A percentile compares a stretch with the other conserved stretches of the same genome.
These are phyloP conservation scores for Leptogaster cylindrica DNA, from an alignment of 2,888 invertebrate genomes.

Conservation along the genomic window DNA sequence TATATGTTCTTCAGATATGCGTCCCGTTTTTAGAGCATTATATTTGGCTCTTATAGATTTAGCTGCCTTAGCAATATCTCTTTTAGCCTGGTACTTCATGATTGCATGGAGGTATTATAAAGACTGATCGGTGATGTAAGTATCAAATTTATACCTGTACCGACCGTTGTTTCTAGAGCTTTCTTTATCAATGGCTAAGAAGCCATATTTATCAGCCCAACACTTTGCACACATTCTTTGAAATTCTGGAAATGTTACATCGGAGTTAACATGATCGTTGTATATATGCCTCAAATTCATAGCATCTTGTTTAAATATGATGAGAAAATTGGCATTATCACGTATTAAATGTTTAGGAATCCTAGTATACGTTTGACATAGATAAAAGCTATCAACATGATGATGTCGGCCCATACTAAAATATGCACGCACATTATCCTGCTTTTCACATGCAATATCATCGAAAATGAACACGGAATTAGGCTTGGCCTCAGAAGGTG, in stretches of 20 bases:
- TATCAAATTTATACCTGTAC: no score
- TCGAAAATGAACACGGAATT: neutral
- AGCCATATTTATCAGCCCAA: slow-evolving; percentile 53
- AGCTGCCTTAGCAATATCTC: no score
- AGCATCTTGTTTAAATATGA: slow-evolving; percentile 56
- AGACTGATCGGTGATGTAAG: no score
- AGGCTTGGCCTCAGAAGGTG: neutral
- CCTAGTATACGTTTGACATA: slow-evolving; percentile 54
- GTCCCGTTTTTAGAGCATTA: no score
- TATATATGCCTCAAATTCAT: slow-evolving; percentile 52
- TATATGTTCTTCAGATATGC: no score
- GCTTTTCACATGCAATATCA: slow-evolving; percentile 54
- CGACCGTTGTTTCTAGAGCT: no score
- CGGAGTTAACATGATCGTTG: slow-evolving; percentile 43
- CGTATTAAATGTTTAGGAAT: no score
- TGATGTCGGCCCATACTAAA: slow-evolving; percentile 55
- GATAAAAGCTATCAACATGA: slow-evolving; percentile 55
- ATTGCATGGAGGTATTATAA: no score
- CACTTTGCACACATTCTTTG: slow-evolving; percentile 52
- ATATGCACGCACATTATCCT: slow-evolving; percentile 51
- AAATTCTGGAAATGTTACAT: slow-evolving; percentile 52
- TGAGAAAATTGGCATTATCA: no score
- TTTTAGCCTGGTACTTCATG: no score
- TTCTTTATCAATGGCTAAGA: slow-evolving; percentile 54
- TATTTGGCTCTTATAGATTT: no score